Evolutionary conservation across 1,140 invertebrate genomes (phyloP), one percentile per base, ranked within the genome.

Genomic region (Aphelenchoides fujianensis): DNA sequence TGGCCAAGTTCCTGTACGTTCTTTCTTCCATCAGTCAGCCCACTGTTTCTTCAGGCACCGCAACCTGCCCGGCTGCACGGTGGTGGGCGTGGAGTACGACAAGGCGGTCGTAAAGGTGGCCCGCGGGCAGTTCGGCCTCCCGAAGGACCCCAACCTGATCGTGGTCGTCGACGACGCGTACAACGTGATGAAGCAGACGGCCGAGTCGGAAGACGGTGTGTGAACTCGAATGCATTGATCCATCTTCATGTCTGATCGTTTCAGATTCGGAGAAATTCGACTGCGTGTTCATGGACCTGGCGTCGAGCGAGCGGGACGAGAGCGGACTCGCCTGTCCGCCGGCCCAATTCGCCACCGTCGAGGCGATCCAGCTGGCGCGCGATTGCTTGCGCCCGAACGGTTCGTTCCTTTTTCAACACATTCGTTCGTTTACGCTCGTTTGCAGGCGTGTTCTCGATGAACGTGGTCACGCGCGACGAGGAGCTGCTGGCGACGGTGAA

Each of bases 261-360:
- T n/a, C 34, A 79, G 74, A 53, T 41, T 62, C 48, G 28, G 72
- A 80, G 19, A 80, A 82, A 66, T 80, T 75, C 67, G 80, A 81
- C 36, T 53, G 74, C 9, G 69, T 80, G 36, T 78, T 80, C 27
- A 69, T 82, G 1, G 79, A 80, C 57, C 57, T 80, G 34, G 75
- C 79, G 74, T 37, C 28, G 36, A 35, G 59, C 63, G 52, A 53
- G 75, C 28, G 73, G 31, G 35, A 66, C n/a, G 31, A 71, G n/a
- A 35, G 76, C 34, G 78, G 80, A 41, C 62, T 80, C 12, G 72
- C 72, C 16, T 81, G 79, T 54, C 79, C 79, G 30, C 79, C 79
- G 9, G 23, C 80, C 9, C n/a, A 68, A 36, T 80, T 80, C 62
- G 61, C 78, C 30, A 71, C 68, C 1, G 48, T 41, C 27, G 71